phyloP scores from a whole-genome alignment of 1,140 invertebrate genomes.

The Drosophila albomicans region DNA sequence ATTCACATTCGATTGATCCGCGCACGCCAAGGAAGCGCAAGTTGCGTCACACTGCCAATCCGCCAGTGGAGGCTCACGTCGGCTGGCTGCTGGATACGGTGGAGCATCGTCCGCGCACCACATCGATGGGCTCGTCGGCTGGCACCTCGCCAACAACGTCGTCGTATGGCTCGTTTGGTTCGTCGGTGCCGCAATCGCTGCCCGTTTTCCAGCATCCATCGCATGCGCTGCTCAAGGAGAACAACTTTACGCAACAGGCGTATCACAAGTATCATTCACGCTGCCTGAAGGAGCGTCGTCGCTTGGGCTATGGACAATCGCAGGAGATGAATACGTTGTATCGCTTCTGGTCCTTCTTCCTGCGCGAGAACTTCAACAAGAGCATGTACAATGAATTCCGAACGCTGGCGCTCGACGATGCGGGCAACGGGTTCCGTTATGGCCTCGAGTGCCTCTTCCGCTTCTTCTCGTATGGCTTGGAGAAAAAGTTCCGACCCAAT shows the following conservation, averaged over 20 bases:
- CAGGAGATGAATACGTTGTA: constrained; percentile 99
- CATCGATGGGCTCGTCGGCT: constrained; percentile 90
- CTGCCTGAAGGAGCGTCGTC: constrained; percentile 97
- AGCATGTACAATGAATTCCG: constrained; percentile 99
- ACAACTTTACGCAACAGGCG: constrained; percentile 98
- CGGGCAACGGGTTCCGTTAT: constrained; percentile 94
- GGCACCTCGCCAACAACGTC: constrained; percentile 91
- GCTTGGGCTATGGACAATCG: constrained; percentile 95
- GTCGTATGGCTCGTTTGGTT: constrained; percentile 91
- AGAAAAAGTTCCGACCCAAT: constrained; percentile 96
- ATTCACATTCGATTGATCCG: constrained; percentile 90
- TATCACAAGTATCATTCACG: constrained; percentile 97
- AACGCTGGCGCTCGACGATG: constrained; percentile 95
- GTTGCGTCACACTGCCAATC: constrained; percentile 96
- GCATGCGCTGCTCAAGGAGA: constrained; percentile 97
- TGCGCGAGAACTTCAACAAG: constrained; percentile 98
- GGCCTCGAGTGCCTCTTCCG: constrained; percentile 98
- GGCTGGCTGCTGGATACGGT: constrained; percentile 98
- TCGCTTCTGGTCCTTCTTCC: constrained; percentile 99
- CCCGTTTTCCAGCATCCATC: constrained; percentile 98
- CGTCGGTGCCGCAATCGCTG: constrained; percentile 91
- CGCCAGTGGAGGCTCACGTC: constrained; percentile 96
- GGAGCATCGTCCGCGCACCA: constrained; percentile 91
- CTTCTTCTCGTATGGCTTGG: constrained; percentile 99
- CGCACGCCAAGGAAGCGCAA: constrained; percentile 93